Evolutionary conservation across 2,797 vertebrate genomes (phyloP).

Genomic region (Oreonectes daqikongensis): DNA sequence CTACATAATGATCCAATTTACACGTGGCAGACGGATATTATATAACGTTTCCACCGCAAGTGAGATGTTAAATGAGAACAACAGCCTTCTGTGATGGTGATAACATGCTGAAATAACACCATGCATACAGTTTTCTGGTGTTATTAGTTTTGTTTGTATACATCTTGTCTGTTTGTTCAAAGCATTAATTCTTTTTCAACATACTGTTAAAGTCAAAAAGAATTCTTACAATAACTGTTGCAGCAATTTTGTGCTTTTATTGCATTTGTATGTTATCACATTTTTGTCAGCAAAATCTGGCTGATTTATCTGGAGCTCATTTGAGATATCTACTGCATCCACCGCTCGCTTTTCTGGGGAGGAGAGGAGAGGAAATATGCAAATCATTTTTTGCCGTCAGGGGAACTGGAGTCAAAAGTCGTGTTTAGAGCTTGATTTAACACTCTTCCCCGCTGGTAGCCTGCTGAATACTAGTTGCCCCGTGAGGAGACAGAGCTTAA

Average conservation of each 20-base stretch:
- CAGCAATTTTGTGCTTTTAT: neutral
- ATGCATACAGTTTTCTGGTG: neutral
- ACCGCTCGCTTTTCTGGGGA: neutral
- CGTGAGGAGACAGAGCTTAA: constrained; percentile 24
- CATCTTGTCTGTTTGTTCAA: neutral
- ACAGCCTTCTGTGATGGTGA: constrained; percentile 34
- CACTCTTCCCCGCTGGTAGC: neutral
- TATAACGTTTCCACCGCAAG: constrained; percentile 19
- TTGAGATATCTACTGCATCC: neutral
- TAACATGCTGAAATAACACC: constrained; percentile 22
- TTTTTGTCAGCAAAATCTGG: constrained; percentile 2
- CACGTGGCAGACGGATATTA: constrained; percentile 13
- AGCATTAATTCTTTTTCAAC: neutral
- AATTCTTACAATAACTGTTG: neutral
- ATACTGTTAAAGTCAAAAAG: neutral
- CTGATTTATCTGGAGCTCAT: neutral
- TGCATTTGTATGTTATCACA: neutral
- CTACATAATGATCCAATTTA: neutral
- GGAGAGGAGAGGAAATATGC: constrained; percentile 8
- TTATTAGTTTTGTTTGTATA: neutral
- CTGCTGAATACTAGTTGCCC: constrained; percentile 53
- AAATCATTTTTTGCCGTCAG: constrained; percentile 12
- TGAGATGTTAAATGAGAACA: constrained; percentile 20
- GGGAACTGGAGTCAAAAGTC: constrained; percentile 4
- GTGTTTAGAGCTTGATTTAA: constrained; percentile 31